Evolutionary conservation across 92 coral and sea anemone genomes (phyloP).

Genomic region (Muricea muricata): DNA sequence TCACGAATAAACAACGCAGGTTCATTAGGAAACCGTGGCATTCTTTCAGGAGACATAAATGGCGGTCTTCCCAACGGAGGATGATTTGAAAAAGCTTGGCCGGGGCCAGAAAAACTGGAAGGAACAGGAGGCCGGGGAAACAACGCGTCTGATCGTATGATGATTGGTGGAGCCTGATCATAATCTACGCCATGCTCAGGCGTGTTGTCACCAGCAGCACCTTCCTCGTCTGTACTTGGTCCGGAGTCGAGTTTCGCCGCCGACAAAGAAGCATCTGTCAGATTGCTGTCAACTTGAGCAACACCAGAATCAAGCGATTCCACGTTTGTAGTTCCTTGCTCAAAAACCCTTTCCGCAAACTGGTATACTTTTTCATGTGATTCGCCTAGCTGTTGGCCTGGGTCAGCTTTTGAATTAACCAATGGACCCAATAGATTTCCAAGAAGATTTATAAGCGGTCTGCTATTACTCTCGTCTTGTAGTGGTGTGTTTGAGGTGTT

Average conservation of each 20-base stretch:
- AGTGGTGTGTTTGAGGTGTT: constrained; percentile 37
- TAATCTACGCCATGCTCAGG: constrained; percentile 31
- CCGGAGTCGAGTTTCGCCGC: background rate
- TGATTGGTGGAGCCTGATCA: constrained; percentile 20
- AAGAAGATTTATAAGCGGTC: constrained; percentile 78
- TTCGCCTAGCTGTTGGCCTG: background rate
- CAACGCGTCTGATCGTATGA: constrained; percentile 14
- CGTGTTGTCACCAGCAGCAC: constrained; percentile 21
- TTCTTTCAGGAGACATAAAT: background rate
- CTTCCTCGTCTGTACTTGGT: constrained; percentile 12
- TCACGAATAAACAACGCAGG: constrained; percentile 11
- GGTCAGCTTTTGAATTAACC: background rate
- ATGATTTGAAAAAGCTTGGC: background rate
- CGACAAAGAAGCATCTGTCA: background rate
- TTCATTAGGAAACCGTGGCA: background rate
- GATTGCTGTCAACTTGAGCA: background rate
- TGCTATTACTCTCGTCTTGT: constrained; percentile 56
- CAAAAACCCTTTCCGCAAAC: constrained; percentile 24
- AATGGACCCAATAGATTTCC: constrained; percentile 78
- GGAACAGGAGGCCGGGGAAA: constrained; percentile 1
- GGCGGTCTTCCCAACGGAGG: background rate
- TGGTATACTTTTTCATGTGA: constrained; percentile 42
- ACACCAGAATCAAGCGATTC: constrained; percentile 3
- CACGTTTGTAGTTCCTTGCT: constrained; percentile 36
- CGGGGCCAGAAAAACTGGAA: background rate